A percentile compares a stretch with the other conserved stretches of the same genome.
Evolutionary conservation across 2,113 vertebrate genomes (phyloP).

Genomic region (Nothobranchius kuhntae): DNA sequence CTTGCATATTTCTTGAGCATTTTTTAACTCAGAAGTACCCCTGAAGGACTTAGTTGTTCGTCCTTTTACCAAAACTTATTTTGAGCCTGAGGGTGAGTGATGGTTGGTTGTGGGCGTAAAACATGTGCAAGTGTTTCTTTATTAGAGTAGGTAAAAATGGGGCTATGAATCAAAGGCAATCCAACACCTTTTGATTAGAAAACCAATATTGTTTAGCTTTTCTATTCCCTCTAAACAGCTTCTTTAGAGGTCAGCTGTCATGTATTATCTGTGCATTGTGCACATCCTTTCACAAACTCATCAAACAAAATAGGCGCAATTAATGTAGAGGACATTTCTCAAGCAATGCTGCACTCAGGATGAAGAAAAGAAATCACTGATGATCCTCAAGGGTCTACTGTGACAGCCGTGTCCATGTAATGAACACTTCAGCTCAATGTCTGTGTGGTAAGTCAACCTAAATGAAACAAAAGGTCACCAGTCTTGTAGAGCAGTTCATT

Average conservation of each 20-base stretch:
- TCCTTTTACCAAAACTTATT: too few relatives aligned
- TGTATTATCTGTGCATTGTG: not conserved
- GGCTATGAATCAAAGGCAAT: slow-evolving; percentile 59
- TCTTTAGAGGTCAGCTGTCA: slow-evolving; percentile 19
- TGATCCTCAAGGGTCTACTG: not conserved
- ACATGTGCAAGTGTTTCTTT: slow-evolving; percentile 13
- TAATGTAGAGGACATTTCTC: not conserved
- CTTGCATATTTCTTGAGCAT: too few relatives aligned
- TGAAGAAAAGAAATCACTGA: not conserved
- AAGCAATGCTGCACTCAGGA: not conserved
- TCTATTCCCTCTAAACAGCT: slow-evolving; percentile 13
- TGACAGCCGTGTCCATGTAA: slow-evolving; percentile 14
- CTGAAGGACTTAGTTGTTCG: too few relatives aligned
- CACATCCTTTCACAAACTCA: slow-evolving; percentile 10
- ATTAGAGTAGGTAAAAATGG: slow-evolving; percentile 32
- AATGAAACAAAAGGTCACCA: slow-evolving; percentile 62
- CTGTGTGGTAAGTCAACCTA: slow-evolving; percentile 22
- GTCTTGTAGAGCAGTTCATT: slow-evolving; percentile 41
- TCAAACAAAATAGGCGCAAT: slow-evolving; percentile 3
- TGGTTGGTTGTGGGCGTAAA: slow-evolving; percentile 1
- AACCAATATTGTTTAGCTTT: slow-evolving; percentile 43
- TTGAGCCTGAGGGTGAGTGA: slow-evolving; percentile 7
- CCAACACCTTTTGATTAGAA: slow-evolving; percentile 59
- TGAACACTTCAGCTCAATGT: slow-evolving; percentile 10
- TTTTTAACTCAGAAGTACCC: too few relatives aligned